Base-by-base conservation (phyloP, 2,888 invertebrate species). In the Drosophila seclusa region DNA sequence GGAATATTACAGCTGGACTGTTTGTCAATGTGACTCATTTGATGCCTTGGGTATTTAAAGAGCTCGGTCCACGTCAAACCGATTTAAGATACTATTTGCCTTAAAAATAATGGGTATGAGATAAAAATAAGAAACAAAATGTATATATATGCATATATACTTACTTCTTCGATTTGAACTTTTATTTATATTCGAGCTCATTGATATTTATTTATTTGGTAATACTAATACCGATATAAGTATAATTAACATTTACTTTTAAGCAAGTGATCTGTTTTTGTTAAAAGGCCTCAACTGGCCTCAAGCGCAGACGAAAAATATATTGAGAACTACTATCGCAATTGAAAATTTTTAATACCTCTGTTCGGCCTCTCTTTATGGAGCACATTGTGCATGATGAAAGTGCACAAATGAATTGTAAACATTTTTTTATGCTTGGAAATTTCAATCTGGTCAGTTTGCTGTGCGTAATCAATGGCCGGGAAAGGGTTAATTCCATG, bases 1-100 rank as follows among this genome's bases (percentile, higher is more conserved):
- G 34, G 2, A 3, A 16, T 16, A 2, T 10, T 21, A 31, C 21
- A 53, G 57, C 36, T 16, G 68, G 18, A 21, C 13, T 79, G 16
- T 68, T 76, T 65, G 55, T 69, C 2, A 76, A 76, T 45, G 16
- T 73, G 48, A 49, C 48, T 13, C 31, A 69, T 10, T 38, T 69
- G 2, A 69, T 80, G 69, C 66, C 65, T 2, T 79, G 78, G 78
- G 54, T 74, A 69, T 73, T 40, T 10, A 0, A 38, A n/a, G n/a
- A 66, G 8, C 66, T 77, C 1, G 65, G 65, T n/a, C 32, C 49
- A 1, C 66, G 27, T n/a, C 21, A 55, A 2, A 66, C 18, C 10
- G 48, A 50, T 8, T 49, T 78, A 1, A 60, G 24, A 13, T 45
- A 69, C 48, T 77, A 48, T 27, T 45, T 69, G 36, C 65, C 77